Base-by-base conservation (phyloP, 2,888 invertebrate genomes). In the Melieria omissa region DNA sequence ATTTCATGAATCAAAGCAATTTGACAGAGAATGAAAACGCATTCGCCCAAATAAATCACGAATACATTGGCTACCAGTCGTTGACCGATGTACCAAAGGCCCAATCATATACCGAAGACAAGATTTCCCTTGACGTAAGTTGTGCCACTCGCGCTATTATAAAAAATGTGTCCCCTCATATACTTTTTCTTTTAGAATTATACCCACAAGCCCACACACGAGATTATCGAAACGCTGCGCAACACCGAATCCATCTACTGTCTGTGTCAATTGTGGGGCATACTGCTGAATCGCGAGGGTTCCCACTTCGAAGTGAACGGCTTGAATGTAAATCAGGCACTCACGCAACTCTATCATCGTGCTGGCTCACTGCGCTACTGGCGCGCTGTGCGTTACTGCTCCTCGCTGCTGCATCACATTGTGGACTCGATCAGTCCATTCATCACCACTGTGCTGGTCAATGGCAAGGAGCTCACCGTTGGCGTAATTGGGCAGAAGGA, bases 391-490 rank as follows among this genome's bases (percentile, higher is more conserved):
- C 92, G 99, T 68, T 96, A 97, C 87, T 97, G 98, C 83, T 97
- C 97, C 76, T 97, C 97, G 80, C 89, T 98, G 70, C 89, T 99
- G 73, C 92, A 92, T 86, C 98, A 99, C 86, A 94, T 96, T 70
- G 98, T 99, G 9, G 99, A 99, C 88, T 97, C 97, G 76, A 95
- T 99, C 82, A 98, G 98, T 87, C 99, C 99, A 5, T 98, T 97
- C 84, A 97, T 99, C 81, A 99, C 99, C 57, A 96, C 97, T 0
- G 95, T 99, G 77, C 90, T 99, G 63, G 99, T 99, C 57, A 95
- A 97, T 87, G 99, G 99, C 75, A 99, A 99, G 88, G 98, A 98
- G 91, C 75, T 87, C 90, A 97, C 98, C 0, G 95, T 98, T 3
- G 98, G 98, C 45, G 96, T 98, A 68, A 94, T 96, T 82, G 97